These are phyloP conservation scores for Limenitis camilla DNA, from an alignment of 2,888 invertebrate species.

Conservation along the genomic window DNA sequence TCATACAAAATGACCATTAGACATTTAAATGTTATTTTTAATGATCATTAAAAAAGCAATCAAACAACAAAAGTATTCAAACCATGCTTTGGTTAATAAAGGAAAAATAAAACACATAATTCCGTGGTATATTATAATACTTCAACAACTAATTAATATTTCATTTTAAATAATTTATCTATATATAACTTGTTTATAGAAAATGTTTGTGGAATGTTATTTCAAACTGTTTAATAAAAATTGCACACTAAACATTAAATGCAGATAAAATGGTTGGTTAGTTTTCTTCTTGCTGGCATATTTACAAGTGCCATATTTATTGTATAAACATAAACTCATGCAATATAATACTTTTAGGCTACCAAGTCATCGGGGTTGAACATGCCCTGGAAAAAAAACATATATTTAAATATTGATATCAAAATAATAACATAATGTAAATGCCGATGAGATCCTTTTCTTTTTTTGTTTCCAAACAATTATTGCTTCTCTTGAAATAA, in stretches of 20 bases:
- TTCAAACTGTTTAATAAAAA: conserved; percentile 35
- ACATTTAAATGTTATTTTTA: not conserved
- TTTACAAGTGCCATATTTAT: conserved; percentile 51
- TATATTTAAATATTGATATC: conserved; percentile 3
- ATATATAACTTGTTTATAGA: conserved; percentile 19
- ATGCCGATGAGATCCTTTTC: too few species aligned
- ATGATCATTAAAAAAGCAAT: not conserved
- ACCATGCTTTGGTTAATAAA: conserved; percentile 23
- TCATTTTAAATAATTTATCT: conserved; percentile 24
- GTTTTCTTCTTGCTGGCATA: conserved; percentile 33
- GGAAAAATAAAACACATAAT: conserved; percentile 37
- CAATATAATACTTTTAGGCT: conserved; percentile 58
- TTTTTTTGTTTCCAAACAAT: too few species aligned
- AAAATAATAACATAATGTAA: too few species aligned
- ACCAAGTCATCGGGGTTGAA: conserved; percentile 90
- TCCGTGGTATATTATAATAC: conserved; percentile 51
- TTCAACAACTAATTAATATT: conserved; percentile 37
- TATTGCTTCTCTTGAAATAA: not conserved
- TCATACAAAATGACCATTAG: not conserved
- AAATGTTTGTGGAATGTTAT: conserved; percentile 26
- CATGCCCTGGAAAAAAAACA: conserved; percentile 82
- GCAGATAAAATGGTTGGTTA: conserved; percentile 26
- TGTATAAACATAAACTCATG: conserved; percentile 51
- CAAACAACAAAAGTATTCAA: conserved; percentile 18
- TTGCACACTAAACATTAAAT: conserved; percentile 51